Conservation (phyloP, 2,888 invertebrate genomes). For the Ichneumon xanthorius region DNA sequence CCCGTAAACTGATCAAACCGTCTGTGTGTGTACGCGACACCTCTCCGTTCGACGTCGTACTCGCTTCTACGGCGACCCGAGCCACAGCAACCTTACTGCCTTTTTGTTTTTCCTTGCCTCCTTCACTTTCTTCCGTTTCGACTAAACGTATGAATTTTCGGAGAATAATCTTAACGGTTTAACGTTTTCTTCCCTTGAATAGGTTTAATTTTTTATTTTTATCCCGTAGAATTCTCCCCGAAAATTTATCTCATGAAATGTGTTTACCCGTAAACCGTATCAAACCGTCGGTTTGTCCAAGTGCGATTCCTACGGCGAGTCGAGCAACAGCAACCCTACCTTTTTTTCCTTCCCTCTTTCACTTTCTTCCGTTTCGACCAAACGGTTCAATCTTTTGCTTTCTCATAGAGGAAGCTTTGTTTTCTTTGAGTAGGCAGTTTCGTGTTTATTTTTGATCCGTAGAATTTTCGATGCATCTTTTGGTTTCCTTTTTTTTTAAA, state of each 20-base stretch:
- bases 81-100: background rate
- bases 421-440: background rate
- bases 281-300: slow-evolving; percentile 80
- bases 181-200: background rate
- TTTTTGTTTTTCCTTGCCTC: background rate
- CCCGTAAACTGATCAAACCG: slow-evolving; percentile 84
- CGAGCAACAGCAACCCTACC: slow-evolving; percentile 13
- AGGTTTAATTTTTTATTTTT: background rate
- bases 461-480: background rate
- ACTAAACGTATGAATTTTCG: background rate
- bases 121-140: slow-evolving; percentile 64
- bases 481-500: background rate
- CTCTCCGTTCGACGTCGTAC: slow-evolving; percentile 64
- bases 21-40: slow-evolving; percentile 73
- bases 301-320: slow-evolving; percentile 59
- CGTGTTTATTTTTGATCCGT: too few species aligned
- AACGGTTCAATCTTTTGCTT: background rate
- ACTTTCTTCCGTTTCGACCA: slow-evolving; percentile 43
- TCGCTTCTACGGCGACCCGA: slow-evolving; percentile 58
- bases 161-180: background rate
- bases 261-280: slow-evolving; percentile 84
- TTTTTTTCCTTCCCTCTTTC: slow-evolving; percentile 50
- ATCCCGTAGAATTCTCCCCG: background rate
- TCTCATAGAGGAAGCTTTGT: too few species aligned
- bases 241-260: slow-evolving; percentile 72